phyloP scores from a whole-genome alignment of 2,113 vertebrate genomes.

The Peromyscus leucopus region DNA sequence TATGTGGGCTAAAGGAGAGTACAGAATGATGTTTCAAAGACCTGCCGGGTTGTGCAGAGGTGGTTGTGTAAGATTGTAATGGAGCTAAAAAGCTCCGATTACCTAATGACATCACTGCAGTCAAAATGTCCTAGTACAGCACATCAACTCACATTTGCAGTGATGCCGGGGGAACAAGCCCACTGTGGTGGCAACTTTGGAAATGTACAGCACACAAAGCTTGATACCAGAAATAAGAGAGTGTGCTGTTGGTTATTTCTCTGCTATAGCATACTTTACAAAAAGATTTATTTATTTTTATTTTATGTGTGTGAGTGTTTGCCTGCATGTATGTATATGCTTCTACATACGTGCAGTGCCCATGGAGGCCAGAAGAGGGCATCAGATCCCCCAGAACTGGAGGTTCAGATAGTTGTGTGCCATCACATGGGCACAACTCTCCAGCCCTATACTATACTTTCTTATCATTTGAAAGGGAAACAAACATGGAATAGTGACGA shows the following conservation, averaged over 20 bases:
- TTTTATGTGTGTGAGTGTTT: background rate
- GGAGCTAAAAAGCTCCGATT: background rate
- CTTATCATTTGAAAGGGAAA: background rate
- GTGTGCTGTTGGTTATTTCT: background rate
- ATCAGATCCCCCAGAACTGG: too few species aligned
- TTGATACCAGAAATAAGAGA: background rate
- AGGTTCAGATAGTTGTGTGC: too few species aligned
- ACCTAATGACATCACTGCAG: background rate
- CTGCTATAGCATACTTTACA: background rate
- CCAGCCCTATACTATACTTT: background rate
- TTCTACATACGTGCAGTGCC: too few species aligned
- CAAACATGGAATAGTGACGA: background rate
- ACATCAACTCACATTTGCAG: background rate
- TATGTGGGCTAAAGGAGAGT: background rate
- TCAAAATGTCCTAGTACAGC: background rate
- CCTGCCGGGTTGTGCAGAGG: background rate
- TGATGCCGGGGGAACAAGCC: background rate
- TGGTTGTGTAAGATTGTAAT: background rate
- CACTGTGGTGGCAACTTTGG: background rate
- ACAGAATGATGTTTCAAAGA: background rate
- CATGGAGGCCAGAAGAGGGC: background rate
- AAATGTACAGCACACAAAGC: background rate
- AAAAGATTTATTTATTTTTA: background rate
- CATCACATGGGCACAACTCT: background rate
- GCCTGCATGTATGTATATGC: background rate